Base-by-base conservation (phyloP, 2,113 vertebrate species). In the Phodopus roborovskii region DNA sequence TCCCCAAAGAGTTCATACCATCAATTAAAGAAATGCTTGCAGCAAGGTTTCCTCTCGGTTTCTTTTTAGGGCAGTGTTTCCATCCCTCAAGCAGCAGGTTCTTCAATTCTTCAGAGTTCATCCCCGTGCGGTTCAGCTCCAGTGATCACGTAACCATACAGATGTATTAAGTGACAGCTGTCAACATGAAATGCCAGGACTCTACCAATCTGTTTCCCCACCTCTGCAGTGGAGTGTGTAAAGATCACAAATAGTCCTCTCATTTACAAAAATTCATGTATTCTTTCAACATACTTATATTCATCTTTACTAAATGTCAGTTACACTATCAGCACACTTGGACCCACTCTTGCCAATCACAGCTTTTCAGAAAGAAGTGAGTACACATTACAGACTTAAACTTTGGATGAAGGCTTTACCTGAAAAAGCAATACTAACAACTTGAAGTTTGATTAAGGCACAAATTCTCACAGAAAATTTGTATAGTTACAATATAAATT, bases 161-260 rank as follows among this genome's bases (percentile, higher is more conserved):
- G 83, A 58, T 79, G n/a, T 81, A 45, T 93, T 89, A 96, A 90
- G 39, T 83, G 79, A 83, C n/a, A 42, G 90, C 78, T 93, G 93
- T 90, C 89, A 94, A 93, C 56, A 87, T 79, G 95, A 97, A 97
- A 96, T 62, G 87, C 74, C 95, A 93, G 94, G 74, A 73, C 83
- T 89, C 95, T 96, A 94, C 95, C 92, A 36, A 95, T 93, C 60
- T 96, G 90, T 86, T 94, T 96, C 71, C 58, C 94, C 94, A 96
- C 92, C 60, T 94, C 88, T 94, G 71, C 20, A 96, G 95, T 83
- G 77, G 77, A 91, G 92, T 79, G 74, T 58, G 28, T 91, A 93
- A 95, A 75, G 81, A 91, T 94, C 88, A 94, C 75, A 97, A 81
- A 94, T 5, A 92, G 71, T 22, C n/a, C 58, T 64, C 66, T 85